These are phyloP conservation scores for Zelostemma sp. DNA, from an alignment of 1,140 invertebrate genomes.

Conservation along the genomic window DNA sequence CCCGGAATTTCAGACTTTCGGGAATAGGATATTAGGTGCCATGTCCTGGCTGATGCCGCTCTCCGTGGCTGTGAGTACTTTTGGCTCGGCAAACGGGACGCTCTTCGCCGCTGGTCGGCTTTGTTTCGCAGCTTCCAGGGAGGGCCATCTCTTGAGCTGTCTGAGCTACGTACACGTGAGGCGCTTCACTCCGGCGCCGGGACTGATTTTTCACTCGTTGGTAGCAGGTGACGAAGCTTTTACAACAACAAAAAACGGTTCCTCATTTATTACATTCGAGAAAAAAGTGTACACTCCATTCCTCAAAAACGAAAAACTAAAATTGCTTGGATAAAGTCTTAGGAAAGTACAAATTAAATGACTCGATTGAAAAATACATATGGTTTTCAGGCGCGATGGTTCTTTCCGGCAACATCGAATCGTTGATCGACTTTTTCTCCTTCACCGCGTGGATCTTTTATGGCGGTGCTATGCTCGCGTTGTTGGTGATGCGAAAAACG, in stretches of 20 bases:
- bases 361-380: too few species aligned
- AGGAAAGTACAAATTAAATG: neutral
- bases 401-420: constrained; percentile 88
- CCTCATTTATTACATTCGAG: neutral
- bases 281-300: too few species aligned
- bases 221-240: constrained; percentile 72
- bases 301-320: too few species aligned
- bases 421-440: constrained; percentile 94
- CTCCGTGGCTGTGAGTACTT: constrained; percentile 95
- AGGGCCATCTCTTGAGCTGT: constrained; percentile 93
- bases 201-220: constrained; percentile 88
- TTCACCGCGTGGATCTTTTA: constrained; percentile 97
- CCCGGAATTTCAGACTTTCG: constrained; percentile 76
- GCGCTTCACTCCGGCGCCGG: constrained; percentile 93
- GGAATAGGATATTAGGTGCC: constrained; percentile 85
- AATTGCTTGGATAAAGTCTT: too few species aligned
- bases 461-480: constrained; percentile 87
- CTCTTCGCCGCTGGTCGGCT: constrained; percentile 92
- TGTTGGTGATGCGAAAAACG: constrained; percentile 89
- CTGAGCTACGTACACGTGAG: constrained; percentile 94
- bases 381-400: constrained; percentile 83
- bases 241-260: neutral
- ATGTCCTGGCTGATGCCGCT: constrained; percentile 95
- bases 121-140: constrained; percentile 94
- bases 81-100: constrained; percentile 97